A percentile compares a stretch with the other conserved stretches of the same genome.
Conservation (phyloP, 2,797 vertebrate species). For the Sebastes melanostomus region DNA sequence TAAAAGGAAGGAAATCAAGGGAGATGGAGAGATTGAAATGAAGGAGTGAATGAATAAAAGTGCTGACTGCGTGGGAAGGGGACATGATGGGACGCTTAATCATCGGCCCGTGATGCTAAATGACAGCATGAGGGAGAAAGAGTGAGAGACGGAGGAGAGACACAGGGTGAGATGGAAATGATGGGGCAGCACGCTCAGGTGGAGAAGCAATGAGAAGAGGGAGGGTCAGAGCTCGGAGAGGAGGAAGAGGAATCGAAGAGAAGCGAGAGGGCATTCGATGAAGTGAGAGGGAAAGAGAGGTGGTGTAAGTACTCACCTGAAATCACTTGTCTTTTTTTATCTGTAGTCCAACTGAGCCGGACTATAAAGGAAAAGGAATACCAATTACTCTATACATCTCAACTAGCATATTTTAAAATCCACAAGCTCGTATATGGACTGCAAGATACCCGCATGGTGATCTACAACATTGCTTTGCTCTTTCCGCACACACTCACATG, state of each 20-base stretch:
- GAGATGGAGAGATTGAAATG: slow-evolving; percentile 45
- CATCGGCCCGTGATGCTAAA: slow-evolving; percentile 46
- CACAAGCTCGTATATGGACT: neutral
- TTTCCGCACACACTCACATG: neutral
- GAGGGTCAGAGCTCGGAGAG: neutral
- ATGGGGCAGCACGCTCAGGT: neutral
- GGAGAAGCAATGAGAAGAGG: neutral
- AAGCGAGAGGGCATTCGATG: slow-evolving; percentile 24
- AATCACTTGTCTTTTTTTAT: slow-evolving; percentile 39
- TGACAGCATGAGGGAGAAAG: slow-evolving; percentile 46
- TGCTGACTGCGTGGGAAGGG: slow-evolving; percentile 39
- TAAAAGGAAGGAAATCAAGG: slow-evolving; percentile 36
- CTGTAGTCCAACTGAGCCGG: slow-evolving; percentile 13
- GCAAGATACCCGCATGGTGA: neutral
- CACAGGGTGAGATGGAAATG: slow-evolving; percentile 9
- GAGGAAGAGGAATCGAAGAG: slow-evolving; percentile 17
- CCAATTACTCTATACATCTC: neutral
- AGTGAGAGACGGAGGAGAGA: slow-evolving; percentile 26
- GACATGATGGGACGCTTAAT: slow-evolving; percentile 49
- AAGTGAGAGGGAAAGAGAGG: slow-evolving; percentile 30
- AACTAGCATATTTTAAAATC: slow-evolving; percentile 2
- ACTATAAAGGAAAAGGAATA: slow-evolving; percentile 3
- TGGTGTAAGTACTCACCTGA: slow-evolving; percentile 23
- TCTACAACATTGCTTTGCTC: neutral
- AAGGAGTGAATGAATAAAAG: slow-evolving; percentile 53